Base-by-base conservation (phyloP, 2,797 vertebrate species). In the Varecia variegata region DNA sequence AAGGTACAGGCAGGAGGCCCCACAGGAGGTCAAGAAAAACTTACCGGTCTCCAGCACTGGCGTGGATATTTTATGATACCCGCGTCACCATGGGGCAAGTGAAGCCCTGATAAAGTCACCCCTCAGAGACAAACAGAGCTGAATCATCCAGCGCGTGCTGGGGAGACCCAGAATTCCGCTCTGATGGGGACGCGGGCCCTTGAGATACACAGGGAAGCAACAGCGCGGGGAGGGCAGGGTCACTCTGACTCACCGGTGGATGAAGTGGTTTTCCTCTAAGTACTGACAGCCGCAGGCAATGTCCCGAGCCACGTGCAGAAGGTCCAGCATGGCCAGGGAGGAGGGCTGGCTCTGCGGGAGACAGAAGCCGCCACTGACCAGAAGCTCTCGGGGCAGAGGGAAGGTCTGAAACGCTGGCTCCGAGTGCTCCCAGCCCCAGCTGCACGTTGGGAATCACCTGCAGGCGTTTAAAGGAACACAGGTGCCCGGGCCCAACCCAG, bases 231-330 rank as follows among this genome's bases (percentile, higher is more conserved):
- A 4, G 20, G 32, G 15, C 32, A 27, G 7, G 56, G 47, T 20
- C 12, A 3, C 5, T 65, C 25, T 12, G 93, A 93, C 98, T 96
- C 50, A 99, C 99, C 99, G 99, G 99, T 99, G 99, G 96, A 99
- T 99, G 97, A 99, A 99, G 97, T 99, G 99, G 97, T 99, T 99
- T 97, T 99, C 99, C 98, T 99, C 99, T 96, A 99, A 98, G 95
- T 99, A 99, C 98, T 99, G 99, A 98, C 99, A 99, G 96, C 99
- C 99, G 85, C 99, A 99, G 32, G 99, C 99, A 1, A 99, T 99
- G 98, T 99, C 99, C 98, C 98, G 99, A 97, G 99, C 99, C 96
- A 99, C 99, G 0, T 99, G 99, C 65, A 99, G 99, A 89, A 99
- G 99, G 97, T 99, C 99, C 98, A 99, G 98, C 99, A 99, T 99